These are phyloP conservation scores for Callithrix jacchus DNA, from an alignment of 2,113 vertebrate species.

Conservation along the genomic window DNA sequence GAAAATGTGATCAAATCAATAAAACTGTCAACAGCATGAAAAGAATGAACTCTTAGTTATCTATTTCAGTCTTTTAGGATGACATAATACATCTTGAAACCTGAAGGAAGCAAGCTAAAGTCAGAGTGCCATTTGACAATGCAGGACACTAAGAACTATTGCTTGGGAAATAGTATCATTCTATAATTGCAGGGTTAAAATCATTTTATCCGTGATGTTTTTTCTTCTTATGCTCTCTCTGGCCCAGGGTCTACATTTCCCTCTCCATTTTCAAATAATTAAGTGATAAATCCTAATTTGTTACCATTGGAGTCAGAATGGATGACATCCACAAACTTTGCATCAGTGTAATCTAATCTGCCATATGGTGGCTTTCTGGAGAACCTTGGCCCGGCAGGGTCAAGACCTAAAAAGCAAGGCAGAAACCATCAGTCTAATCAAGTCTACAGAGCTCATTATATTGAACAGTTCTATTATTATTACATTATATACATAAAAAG, in stretches of 20 bases:
- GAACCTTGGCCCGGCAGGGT: conserved; percentile 95
- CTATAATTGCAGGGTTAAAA: not conserved
- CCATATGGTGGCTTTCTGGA: conserved; percentile 80
- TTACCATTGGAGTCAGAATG: conserved; percentile 94
- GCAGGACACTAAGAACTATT: not conserved
- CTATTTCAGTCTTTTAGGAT: not conserved
- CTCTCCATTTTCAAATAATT: conserved; percentile 7
- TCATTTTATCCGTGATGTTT: not conserved
- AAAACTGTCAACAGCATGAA: not conserved
- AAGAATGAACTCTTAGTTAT: not conserved
- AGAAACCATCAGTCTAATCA: not conserved
- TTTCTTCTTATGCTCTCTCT: not conserved
- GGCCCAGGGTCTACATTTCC: not conserved
- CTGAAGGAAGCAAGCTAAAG: not conserved
- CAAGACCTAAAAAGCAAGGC: conserved; percentile 87
- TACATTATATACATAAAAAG: not conserved
- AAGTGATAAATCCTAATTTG: not conserved
- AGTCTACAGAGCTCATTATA: not conserved
- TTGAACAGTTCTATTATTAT: not conserved
- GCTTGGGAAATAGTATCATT: not conserved
- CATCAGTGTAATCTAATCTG: conserved; percentile 91
- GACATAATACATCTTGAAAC: not conserved
- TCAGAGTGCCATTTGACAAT: not conserved
- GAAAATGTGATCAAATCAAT: not conserved
- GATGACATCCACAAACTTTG: conserved; percentile 95